Evolutionary conservation across 2,888 invertebrate species (phyloP).

Genomic region (Nesidiocoris tenuis): DNA sequence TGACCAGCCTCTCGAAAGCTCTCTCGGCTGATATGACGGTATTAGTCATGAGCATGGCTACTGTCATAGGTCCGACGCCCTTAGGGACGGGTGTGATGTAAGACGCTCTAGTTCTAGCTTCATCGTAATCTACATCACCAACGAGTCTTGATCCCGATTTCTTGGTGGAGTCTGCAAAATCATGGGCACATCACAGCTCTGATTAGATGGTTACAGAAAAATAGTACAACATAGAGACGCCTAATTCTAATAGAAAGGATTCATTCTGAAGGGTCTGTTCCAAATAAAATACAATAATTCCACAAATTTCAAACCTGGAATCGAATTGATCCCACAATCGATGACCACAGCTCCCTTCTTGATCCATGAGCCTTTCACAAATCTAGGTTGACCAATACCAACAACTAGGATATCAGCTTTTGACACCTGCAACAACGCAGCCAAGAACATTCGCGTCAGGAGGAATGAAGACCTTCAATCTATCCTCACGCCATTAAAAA

Average conservation of each 20-base stretch:
- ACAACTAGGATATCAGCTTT: slow-evolving; percentile 95
- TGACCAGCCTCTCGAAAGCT: slow-evolving; percentile 61
- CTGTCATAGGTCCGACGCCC: slow-evolving; percentile 99
- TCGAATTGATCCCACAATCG: slow-evolving; percentile 95
- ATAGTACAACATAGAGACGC: not conserved
- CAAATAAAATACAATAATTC: no score
- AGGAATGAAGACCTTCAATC: not conserved
- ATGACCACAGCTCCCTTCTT: slow-evolving; percentile 98
- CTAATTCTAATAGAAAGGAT: not conserved
- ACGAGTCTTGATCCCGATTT: slow-evolving; percentile 79
- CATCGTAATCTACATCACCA: slow-evolving; percentile 91
- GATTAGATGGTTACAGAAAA: not conserved
- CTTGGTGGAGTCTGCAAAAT: slow-evolving; percentile 67
- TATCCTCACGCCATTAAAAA: not conserved
- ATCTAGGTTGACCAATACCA: slow-evolving; percentile 84
- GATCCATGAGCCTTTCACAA: slow-evolving; percentile 93
- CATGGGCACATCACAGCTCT: slow-evolving; percentile 29
- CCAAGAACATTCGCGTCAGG: not conserved
- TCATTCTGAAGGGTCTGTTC: not conserved
- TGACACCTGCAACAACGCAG: slow-evolving; percentile 58
- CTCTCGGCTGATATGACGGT: slow-evolving; percentile 80
- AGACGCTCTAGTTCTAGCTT: slow-evolving; percentile 76
- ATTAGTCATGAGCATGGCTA: slow-evolving; percentile 95
- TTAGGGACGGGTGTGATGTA: slow-evolving; percentile 93
- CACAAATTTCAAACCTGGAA: no score